These are phyloP conservation scores for Episyrphus balteatus DNA, from an alignment of 1,140 invertebrate genomes.

Conservation along the genomic window DNA sequence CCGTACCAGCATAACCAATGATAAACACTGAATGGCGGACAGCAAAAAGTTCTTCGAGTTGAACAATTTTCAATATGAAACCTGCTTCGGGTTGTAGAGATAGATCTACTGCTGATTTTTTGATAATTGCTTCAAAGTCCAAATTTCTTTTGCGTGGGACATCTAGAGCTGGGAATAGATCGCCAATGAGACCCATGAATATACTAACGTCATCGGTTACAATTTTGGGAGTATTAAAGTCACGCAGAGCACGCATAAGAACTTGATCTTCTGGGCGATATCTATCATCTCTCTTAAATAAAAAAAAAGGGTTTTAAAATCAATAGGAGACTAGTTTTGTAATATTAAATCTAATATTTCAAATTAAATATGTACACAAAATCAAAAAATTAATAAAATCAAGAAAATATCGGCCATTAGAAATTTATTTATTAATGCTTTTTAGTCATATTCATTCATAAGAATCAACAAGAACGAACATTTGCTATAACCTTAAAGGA, in stretches of 20 bases:
- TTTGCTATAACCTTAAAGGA: no score
- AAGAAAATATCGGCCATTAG: no score
- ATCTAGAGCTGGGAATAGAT: conserved; percentile 80
- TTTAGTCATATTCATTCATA: no score
- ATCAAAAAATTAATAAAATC: no score
- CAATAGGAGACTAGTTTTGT: no score
- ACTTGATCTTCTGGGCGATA: conserved; percentile 64
- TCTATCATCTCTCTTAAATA: conserved; percentile 48
- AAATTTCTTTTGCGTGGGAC: conserved; percentile 72
- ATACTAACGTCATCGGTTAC: conserved; percentile 80
- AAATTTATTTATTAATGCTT: no score
- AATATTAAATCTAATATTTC: no score
- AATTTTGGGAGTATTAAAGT: conserved; percentile 90
- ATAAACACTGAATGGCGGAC: conserved; percentile 93
- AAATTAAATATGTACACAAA: no score
- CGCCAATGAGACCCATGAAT: conserved; percentile 84
- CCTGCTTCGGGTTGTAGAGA: conserved; percentile 84
- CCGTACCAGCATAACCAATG: conserved; percentile 83
- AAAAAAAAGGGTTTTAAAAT: no score
- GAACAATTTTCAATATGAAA: conserved; percentile 63
- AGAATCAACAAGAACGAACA: no score
- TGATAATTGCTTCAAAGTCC: conserved; percentile 73
- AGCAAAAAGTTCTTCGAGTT: conserved; percentile 82
- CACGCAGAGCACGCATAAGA: conserved; percentile 72
- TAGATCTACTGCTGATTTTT: conserved; percentile 65